Conservation (phyloP, 2,797 vertebrate genomes). For the Zalophus californianus region DNA sequence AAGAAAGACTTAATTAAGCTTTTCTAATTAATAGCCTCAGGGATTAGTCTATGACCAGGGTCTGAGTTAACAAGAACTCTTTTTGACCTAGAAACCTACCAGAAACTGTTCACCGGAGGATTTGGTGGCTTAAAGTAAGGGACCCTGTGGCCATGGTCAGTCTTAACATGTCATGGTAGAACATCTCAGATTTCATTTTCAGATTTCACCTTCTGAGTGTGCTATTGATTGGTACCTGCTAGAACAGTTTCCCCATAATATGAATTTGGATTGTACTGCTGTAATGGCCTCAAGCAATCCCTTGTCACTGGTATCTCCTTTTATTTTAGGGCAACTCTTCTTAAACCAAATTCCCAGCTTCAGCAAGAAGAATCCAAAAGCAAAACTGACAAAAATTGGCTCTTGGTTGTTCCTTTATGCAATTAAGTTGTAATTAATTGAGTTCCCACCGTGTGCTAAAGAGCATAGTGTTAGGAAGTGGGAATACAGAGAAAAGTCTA, state of each 20-base stretch:
- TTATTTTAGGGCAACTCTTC: constrained; percentile 30
- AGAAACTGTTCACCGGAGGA: constrained; percentile 29
- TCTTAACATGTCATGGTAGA: neutral
- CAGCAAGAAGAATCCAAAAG: neutral
- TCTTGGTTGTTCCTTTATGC: neutral
- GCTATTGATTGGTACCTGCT: neutral
- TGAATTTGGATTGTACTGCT: neutral
- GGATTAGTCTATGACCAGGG: neutral
- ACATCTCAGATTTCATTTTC: neutral
- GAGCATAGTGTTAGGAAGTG: neutral
- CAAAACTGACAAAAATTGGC: neutral
- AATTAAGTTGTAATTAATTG: neutral
- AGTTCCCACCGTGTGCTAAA: neutral
- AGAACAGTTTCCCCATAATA: neutral
- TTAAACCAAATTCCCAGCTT: constrained; percentile 8
- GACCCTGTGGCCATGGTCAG: neutral
- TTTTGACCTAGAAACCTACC: constrained; percentile 15
- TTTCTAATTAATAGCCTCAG: neutral
- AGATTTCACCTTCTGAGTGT: neutral
- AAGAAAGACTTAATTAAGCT: neutral
- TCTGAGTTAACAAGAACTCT: constrained; percentile 5
- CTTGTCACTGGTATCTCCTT: neutral
- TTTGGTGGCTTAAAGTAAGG: neutral
- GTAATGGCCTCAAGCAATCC: neutral
- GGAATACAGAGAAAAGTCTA: neutral